phyloP scores from a whole-genome alignment of 1,140 invertebrate genomes.

The Aphelinus atriplicis region DNA sequence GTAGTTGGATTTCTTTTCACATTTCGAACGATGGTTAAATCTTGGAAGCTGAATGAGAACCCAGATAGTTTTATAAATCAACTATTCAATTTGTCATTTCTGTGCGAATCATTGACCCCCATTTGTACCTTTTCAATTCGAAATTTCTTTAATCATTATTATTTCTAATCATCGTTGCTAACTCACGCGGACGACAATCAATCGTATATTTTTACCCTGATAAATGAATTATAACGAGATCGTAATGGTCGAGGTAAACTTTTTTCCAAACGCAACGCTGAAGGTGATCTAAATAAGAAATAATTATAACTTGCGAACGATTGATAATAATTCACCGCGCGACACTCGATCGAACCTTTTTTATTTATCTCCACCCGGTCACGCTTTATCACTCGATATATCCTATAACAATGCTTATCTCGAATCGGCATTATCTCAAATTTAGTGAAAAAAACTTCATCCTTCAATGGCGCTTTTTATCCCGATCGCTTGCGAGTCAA shows the following conservation, averaged over 20 bases:
- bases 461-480: no score
- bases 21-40: no score
- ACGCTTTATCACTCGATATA: neutral
- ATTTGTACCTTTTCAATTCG: no score
- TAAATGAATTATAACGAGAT: constrained; percentile 17
- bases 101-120: no score
- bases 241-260: neutral
- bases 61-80: no score
- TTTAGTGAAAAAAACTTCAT: no score
- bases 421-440: no score
- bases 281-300: constrained; percentile 13
- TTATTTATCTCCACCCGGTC: neutral
- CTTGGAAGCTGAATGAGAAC: no score
- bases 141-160: neutral
- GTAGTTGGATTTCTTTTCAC: no score
- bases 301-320: constrained; percentile 8
- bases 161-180: neutral
- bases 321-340: constrained; percentile 10
- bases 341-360: neutral
- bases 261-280: neutral
- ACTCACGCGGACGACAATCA: neutral
- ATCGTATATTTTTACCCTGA: constrained; percentile 5
- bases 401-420: no score
- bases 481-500: no score
- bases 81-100: no score